Evolutionary conservation across 2,113 vertebrate genomes (phyloP), one percentile per base, ranked within the genome.

Genomic region (Heterotilapia buettikoferi): DNA sequence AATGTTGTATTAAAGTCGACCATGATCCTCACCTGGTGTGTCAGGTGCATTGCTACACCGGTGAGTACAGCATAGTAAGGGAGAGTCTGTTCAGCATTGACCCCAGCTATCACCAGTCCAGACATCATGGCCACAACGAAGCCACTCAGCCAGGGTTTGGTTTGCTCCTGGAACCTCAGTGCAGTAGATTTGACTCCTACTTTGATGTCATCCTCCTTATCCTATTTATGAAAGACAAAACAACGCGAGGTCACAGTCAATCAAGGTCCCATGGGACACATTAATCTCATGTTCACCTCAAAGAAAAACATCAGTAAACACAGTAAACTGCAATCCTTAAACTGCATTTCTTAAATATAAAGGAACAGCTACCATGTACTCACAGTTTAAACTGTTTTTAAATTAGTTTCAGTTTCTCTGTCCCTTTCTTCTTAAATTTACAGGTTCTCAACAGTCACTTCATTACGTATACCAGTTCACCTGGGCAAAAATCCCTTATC

Each of bases 141-240:
- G 90, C 97, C 97, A n/a, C 96, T 92, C 9, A 99, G 96, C 99
- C 99, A 99, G 2, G 82, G 93, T 89, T 98, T 99, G 1, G 98
- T 99, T 80, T 97, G 95, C 53, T 98, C 97, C 83, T 87, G 87
- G 90, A 99, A 98, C 16, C 91, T 96, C 31, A 99, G 90, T 0
- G 99, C 98, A 1, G 98, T 99, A 2, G 99, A 99, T 93, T 97
- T 98, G 18, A 99, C 96, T 8, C 99, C 99, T 0, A 99, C 93
- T 54, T 97, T 31, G 14, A 97, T 31, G 81, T 99, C 99, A 0
- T 99, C 99, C 10, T 89, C 97, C 92, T 98, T 99, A 93, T 99
- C 99, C 99, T 99, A 84, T 3, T 84, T 2, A 82, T 18, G 2
- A 87, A 56, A 31, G 18, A 50, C 13, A 86, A 14, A 50, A 54